Conservation (phyloP, 2,113 vertebrate species). For the Perccottus glenii region DNA sequence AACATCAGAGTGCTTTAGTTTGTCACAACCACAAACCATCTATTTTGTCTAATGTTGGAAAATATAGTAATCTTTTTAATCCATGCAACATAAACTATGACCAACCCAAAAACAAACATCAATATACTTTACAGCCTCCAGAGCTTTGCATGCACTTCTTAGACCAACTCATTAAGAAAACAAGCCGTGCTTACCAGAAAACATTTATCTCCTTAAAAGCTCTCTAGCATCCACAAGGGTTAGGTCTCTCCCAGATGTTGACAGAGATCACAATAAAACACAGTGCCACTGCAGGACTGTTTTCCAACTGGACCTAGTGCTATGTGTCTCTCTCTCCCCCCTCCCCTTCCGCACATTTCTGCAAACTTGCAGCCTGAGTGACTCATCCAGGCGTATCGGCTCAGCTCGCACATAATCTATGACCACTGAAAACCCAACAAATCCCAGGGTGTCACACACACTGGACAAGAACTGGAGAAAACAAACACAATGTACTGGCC, state of each 20-base stretch:
- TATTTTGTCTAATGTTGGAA: constrained; percentile 27
- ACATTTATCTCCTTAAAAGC: constrained; percentile 11
- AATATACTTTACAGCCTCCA: neutral
- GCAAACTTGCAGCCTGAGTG: constrained; percentile 83
- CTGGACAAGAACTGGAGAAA: constrained; percentile 16
- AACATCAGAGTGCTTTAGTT: constrained; percentile 36
- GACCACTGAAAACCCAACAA: constrained; percentile 53
- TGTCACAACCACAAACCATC: constrained; percentile 40
- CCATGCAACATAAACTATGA: constrained; percentile 1
- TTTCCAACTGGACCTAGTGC: constrained; percentile 53
- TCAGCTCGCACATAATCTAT: constrained; percentile 67
- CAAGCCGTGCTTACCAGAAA: constrained; percentile 13
- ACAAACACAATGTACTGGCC: constrained; percentile 8
- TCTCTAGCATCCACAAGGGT: constrained; percentile 9
- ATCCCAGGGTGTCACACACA: constrained; percentile 21
- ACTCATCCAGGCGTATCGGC: constrained; percentile 79
- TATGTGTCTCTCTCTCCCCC: constrained; percentile 37
- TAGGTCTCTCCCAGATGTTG: constrained; percentile 27
- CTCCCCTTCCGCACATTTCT: constrained; percentile 71
- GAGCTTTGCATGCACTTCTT: neutral
- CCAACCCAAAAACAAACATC: constrained; percentile 4
- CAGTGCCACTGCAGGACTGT: constrained; percentile 65
- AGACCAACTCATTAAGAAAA: neutral
- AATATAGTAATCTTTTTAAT: constrained; percentile 8
- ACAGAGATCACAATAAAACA: constrained; percentile 29